Percentiles rank a stretch among this genome's conserved stretches.
phyloP scores from a whole-genome alignment of 2,113 vertebrate species.

The Sinosuthora webbiana region DNA sequence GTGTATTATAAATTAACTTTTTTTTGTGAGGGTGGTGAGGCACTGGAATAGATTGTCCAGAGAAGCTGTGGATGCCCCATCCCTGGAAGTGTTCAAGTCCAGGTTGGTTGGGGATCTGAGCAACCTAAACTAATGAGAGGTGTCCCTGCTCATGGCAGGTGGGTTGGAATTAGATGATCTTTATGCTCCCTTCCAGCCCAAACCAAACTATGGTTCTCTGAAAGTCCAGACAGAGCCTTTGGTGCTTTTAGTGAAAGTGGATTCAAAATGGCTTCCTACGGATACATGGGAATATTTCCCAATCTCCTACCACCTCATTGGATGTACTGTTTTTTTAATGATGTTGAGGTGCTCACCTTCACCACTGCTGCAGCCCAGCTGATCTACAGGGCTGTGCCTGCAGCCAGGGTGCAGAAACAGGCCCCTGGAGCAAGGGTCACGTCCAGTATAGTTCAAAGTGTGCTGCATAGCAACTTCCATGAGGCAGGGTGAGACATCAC shows the following conservation, averaged over 20 bases:
- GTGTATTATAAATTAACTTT: not conserved
- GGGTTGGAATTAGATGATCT: not conserved
- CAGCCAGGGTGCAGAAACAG: not conserved
- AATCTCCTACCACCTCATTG: rapidly evolving
- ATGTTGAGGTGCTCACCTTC: not conserved
- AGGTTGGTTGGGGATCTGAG: not conserved
- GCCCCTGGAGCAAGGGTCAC: not conserved
- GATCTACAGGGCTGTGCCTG: not conserved
- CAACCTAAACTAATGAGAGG: no score
- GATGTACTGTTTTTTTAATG: rapidly evolving
- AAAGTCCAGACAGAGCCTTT: not conserved
- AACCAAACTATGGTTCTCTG: not conserved
- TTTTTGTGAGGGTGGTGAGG: not conserved
- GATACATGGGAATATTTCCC: not conserved
- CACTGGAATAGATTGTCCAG: not conserved
- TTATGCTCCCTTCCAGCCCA: not conserved
- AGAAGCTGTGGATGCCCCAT: not conserved
- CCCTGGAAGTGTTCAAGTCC: not conserved
- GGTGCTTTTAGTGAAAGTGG: not conserved
- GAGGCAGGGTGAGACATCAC: not conserved
- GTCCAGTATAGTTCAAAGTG: not conserved
- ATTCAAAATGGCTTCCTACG: not conserved
- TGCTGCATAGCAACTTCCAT: not conserved
- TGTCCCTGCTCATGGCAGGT: not conserved
- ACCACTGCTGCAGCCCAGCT: not conserved